Conservation (phyloP, 2,113 vertebrate genomes). For the Megalops atlanticus region DNA sequence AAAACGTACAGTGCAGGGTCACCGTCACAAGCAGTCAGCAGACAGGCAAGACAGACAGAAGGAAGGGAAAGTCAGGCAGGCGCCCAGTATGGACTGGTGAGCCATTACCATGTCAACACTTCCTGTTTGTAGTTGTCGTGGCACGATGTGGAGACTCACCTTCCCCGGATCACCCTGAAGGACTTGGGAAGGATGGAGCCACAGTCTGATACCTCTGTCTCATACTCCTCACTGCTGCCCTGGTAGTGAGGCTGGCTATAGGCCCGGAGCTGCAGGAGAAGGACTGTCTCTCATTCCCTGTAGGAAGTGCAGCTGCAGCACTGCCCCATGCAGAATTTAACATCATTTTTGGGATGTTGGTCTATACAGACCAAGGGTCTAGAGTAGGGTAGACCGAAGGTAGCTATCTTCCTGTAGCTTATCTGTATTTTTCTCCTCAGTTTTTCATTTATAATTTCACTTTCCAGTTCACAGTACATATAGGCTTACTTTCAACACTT, state of each 20-base stretch:
- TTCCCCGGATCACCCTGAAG: conserved; percentile 83
- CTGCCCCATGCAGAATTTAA: background rate
- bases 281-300: background rate
- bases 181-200: conserved; percentile 69
- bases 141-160: conserved; percentile 67
- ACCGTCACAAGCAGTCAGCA: background rate
- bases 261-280: conserved; percentile 75
- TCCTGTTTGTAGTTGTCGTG: background rate
- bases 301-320: background rate
- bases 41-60: background rate
- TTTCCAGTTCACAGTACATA: background rate
- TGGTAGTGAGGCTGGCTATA: conserved; percentile 75
- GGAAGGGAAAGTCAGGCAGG: background rate
- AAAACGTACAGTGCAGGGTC: background rate
- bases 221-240: conserved; percentile 74
- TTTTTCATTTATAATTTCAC: background rate
- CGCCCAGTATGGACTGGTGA: background rate
- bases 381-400: too few relatives aligned
- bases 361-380: too few relatives aligned
- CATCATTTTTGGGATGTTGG: background rate
- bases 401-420: background rate
- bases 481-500: too few relatives aligned
- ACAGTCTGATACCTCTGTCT: conserved; percentile 68
- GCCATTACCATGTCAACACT: background rate
- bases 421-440: background rate